Evolutionary conservation across 2,888 invertebrate species (phyloP).

Genomic region (Bombylius major): DNA sequence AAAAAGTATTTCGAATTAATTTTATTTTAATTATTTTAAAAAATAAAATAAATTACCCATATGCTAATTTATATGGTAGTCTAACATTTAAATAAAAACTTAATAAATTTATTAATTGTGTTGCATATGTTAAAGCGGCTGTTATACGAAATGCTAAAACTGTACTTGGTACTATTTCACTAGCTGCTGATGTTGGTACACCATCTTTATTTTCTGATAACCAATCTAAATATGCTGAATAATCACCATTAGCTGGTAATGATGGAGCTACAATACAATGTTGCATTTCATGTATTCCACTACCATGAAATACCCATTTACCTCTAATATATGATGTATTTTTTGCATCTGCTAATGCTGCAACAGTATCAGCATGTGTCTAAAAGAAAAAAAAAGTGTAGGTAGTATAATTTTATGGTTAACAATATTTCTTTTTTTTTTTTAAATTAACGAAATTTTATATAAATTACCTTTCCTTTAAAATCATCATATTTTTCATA

Average conservation of each 20-base stretch:
- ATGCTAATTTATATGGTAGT: conserved; percentile 60
- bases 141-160: conserved; percentile 60
- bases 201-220: conserved; percentile 44
- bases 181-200: conserved; percentile 32
- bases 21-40: neutral
- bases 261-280: conserved; percentile 74
- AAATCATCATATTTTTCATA: no score
- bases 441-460: no score
- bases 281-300: conserved; percentile 54
- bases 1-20: neutral
- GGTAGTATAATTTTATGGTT: neutral
- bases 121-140: conserved; percentile 73
- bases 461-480: no score
- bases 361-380: conserved; percentile 34
- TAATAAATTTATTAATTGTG: conserved; percentile 70
- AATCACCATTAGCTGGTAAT: conserved; percentile 72
- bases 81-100: conserved; percentile 73
- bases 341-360: conserved; percentile 55
- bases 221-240: conserved; percentile 64
- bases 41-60: conserved; percentile 39
- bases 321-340: conserved; percentile 69
- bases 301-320: conserved; percentile 52
- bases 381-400: neutral
- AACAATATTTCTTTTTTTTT: no score
- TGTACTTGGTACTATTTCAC: conserved; percentile 44